Percentiles rank a stretch among this genome's conserved stretches.
Conservation (phyloP, 2,888 invertebrate species). For the Minunthozetes semirufus region DNA sequence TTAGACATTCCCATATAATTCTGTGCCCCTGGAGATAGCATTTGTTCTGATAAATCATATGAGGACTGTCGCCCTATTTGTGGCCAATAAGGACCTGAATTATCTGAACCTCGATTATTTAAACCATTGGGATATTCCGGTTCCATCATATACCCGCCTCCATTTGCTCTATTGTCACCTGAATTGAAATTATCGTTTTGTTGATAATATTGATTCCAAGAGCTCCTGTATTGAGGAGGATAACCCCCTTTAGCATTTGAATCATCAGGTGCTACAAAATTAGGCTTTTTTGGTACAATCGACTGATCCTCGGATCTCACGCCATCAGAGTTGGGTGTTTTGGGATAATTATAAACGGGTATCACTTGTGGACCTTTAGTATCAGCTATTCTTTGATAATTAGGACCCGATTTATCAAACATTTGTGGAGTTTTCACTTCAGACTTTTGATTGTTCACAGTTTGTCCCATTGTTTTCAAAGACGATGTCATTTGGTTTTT, state of each 20-base stretch:
- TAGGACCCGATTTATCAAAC: neutral
- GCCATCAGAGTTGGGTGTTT: neutral
- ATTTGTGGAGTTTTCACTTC: neutral
- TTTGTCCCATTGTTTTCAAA: too few relatives aligned
- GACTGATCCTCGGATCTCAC: neutral
- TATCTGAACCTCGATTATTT: neutral
- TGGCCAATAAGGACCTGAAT: neutral
- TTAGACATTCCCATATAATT: neutral
- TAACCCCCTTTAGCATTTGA: neutral
- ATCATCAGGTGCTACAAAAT: neutral
- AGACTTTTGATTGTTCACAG: neutral
- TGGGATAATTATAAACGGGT: constrained; percentile 16
- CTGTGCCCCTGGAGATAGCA: neutral
- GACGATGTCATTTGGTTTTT: too few relatives aligned
- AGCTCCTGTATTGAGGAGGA: neutral
- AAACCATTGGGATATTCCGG: neutral
- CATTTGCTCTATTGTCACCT: neutral
- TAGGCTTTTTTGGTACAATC: neutral
- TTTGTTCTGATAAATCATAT: neutral
- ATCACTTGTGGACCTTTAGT: neutral
- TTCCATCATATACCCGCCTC: neutral
- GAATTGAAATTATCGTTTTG: neutral
- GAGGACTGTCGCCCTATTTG: neutral
- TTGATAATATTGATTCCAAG: constrained; percentile 24
- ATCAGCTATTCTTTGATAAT: neutral